Percentiles rank a stretch among this genome's conserved stretches.
These are phyloP conservation scores for Phrynocephalus forsythii DNA, from an alignment of 2,797 vertebrate genomes.

Conservation along the genomic window DNA sequence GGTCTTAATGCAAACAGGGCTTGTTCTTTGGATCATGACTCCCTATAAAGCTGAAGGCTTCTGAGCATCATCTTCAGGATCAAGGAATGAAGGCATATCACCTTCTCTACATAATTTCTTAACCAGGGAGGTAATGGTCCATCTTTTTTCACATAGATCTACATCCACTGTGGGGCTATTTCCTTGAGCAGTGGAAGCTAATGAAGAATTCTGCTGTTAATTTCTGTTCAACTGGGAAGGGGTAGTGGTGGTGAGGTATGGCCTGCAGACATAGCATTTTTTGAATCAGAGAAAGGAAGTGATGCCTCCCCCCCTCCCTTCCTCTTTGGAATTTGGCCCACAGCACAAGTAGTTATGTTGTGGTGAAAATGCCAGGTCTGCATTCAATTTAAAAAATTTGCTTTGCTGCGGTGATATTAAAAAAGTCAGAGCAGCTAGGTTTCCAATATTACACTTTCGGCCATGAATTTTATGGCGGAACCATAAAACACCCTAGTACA, in stretches of 20 bases:
- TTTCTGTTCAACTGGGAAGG: neutral
- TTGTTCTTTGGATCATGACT: neutral
- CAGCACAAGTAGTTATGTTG: slow-evolving; percentile 15
- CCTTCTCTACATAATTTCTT: neutral
- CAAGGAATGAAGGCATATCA: neutral
- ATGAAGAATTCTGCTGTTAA: neutral
- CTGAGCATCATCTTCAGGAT: neutral
- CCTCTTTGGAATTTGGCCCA: slow-evolving; percentile 14
- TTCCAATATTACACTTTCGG: slow-evolving; percentile 28
- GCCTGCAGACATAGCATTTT: neutral
- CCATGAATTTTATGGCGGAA: neutral
- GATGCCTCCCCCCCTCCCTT: neutral
- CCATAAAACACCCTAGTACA: neutral
- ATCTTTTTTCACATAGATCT: no score
- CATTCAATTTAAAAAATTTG: slow-evolving; percentile 41
- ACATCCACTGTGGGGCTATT: neutral
- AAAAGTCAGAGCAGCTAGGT: slow-evolving; percentile 14
- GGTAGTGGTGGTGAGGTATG: no score
- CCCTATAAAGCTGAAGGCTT: no score
- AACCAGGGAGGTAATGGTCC: neutral
- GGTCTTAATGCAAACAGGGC: neutral
- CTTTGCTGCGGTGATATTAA: slow-evolving; percentile 22
- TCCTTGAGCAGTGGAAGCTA: neutral
- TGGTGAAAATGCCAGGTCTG: slow-evolving; percentile 30
- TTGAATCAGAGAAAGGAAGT: slow-evolving; percentile 1